Base-by-base conservation (phyloP, 2,888 invertebrate genomes). In the Oscheius sp. region DNA sequence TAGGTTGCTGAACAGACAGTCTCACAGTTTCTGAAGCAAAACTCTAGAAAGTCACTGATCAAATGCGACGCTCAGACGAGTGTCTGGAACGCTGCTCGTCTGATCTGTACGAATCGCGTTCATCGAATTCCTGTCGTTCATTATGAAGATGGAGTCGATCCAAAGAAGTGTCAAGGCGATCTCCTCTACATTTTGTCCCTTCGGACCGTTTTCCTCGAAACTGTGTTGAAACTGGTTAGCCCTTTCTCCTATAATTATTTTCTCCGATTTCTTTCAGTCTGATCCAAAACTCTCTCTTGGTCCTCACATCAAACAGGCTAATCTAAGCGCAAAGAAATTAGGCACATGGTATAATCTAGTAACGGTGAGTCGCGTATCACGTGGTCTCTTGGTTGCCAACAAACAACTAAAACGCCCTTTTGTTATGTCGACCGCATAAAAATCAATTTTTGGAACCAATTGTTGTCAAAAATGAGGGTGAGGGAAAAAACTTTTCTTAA, bases 51-150 rank as follows among this genome's bases (percentile, higher is more conserved):
- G 50, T 38, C 32, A 12, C 50, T 69, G 59, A 65, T 69, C 20
- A 38, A 47, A 8, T 36, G 50, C 26, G 65, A 69, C 24, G 65
- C 56, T 20, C 32, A 28, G 5, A 65, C 68, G 66, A 81, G 83
- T 66, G 77, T 82, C 45, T 84, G 84, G 84, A 83, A 84, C 41
- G 81, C 84, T 20, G 80, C 84, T 24, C 73, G 79, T 28, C 74
- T 83, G 50, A 78, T 84, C 68, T 71, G 78, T 20, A 67, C 80
- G 63, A 84, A 84, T 71, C 74, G 76, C 24, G 77, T 84, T 14
- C 82, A 82, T 72, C 79, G 82, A 30, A 78, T 84, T 49, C 83
- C 84, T 4, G 74, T 84, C 30, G 73, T 66, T 67, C 70, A 64
- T 64, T 66, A 67, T 64, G 70, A 59, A 63, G 71, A 49, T 62